A percentile compares a stretch with the other conserved stretches of the same genome.
Conservation (phyloP, 1,140 invertebrate genomes). For the Diabrotica undecimpunctata region DNA sequence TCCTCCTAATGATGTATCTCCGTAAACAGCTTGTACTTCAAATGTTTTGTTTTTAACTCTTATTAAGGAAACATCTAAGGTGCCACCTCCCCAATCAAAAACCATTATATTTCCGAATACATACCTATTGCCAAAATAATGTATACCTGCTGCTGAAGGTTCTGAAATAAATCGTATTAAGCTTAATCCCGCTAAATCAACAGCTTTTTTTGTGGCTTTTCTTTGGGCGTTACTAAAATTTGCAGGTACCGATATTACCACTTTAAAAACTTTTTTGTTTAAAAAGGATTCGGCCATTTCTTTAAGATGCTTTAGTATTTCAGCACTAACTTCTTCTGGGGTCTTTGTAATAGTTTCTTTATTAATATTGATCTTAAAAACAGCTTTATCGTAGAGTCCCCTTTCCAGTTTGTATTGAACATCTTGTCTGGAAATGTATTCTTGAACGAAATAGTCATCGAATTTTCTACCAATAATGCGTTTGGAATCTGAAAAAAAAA, state of each 20-base stretch:
- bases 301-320: conserved; percentile 20
- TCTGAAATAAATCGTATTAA: conserved; percentile 58
- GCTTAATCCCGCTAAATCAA: conserved; percentile 54
- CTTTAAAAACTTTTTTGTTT: conserved; percentile 15
- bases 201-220: conserved; percentile 22
- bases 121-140: conserved; percentile 52
- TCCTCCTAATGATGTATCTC: conserved; percentile 60
- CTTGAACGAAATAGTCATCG: conserved; percentile 20
- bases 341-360: background rate
- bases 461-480: conserved; percentile 24
- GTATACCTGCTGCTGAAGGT: conserved; percentile 63
- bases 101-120: conserved; percentile 59
- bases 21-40: conserved; percentile 70
- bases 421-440: conserved; percentile 1
- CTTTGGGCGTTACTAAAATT: conserved; percentile 26
- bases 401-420: conserved; percentile 3
- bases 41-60: conserved; percentile 69
- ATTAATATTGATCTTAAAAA: conserved; percentile 2
- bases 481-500: conserved; percentile 20
- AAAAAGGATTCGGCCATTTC: conserved; percentile 16
- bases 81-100: conserved; percentile 52
- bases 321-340: conserved; percentile 24
- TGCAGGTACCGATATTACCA: conserved; percentile 23
- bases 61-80: conserved; percentile 73
- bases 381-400: background rate